Evolutionary conservation across 2,113 vertebrate species (phyloP).

Genomic region (Ictidomys tridecemlineatus): DNA sequence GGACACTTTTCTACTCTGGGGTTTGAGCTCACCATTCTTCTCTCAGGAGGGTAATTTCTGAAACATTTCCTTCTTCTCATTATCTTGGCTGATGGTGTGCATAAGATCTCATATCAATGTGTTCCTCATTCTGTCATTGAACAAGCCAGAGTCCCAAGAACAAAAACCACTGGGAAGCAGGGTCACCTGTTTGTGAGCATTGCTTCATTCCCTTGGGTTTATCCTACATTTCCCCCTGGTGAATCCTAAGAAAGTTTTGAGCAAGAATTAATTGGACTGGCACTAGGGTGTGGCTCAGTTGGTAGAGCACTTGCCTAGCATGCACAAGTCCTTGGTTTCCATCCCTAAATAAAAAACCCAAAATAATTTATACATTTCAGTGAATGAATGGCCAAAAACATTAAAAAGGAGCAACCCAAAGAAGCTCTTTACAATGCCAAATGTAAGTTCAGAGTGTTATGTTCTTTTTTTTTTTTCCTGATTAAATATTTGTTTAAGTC

Average conservation of each 20-base stretch:
- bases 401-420: background rate
- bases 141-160: background rate
- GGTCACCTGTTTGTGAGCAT: background rate
- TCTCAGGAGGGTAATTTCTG: background rate
- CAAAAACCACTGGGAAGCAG: background rate
- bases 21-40: background rate
- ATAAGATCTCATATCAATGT: background rate
- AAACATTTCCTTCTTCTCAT: background rate
- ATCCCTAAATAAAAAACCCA: rapidly evolving
- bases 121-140: background rate
- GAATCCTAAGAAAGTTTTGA: rapidly evolving
- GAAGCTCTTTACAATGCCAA: background rate
- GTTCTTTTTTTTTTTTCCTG: background rate
- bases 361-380: background rate
- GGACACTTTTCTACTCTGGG: background rate
- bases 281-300: background rate
- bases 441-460: background rate
- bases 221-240: rapidly evolving
- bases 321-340: background rate
- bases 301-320: background rate
- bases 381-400: background rate
- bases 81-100: background rate
- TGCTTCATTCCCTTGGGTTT: rapidly evolving
- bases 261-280: background rate
- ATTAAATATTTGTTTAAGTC: conserved; percentile 43